Evolutionary conservation across 2,888 invertebrate genomes (phyloP).

Genomic region (Erebia palarica): DNA sequence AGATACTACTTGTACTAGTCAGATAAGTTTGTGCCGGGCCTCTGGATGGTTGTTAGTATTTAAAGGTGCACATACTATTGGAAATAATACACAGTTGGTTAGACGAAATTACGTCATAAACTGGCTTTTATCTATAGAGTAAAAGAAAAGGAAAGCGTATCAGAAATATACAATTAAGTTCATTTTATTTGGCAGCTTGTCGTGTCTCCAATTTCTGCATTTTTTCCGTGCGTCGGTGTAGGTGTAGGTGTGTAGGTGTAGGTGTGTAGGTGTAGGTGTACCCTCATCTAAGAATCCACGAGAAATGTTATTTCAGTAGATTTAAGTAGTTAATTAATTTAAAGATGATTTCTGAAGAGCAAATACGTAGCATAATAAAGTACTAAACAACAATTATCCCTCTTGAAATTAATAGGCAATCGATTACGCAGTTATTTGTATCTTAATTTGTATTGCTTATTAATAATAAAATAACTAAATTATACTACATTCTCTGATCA

Average conservation of each 20-base stretch:
- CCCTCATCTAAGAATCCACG: background rate
- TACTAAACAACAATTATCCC: constrained; percentile 13
- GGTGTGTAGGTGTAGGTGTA: background rate
- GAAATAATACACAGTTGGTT: too few species aligned
- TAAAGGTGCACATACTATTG: too few species aligned
- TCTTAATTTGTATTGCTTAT: background rate
- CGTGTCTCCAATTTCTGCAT: background rate
- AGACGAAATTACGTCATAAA: too few species aligned
- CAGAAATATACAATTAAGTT: background rate
- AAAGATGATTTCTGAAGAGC: constrained; percentile 10
- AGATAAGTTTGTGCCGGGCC: too few species aligned
- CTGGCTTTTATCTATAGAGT: too few species aligned
- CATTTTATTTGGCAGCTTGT: background rate
- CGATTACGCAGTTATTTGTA: constrained; percentile 15
- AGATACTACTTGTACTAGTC: too few species aligned
- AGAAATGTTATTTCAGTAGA: background rate
- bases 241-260: background rate
- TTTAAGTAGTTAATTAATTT: constrained; percentile 6
- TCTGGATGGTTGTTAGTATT: too few species aligned
- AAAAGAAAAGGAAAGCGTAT: too few species aligned
- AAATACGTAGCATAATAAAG: constrained; percentile 13
- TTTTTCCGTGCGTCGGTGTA: background rate
- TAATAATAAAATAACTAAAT: background rate
- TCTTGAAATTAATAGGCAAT: constrained; percentile 10
- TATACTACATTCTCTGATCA: background rate